Conservation (phyloP, 2,113 vertebrate genomes). For the Pomatostomus ruficeps region DNA sequence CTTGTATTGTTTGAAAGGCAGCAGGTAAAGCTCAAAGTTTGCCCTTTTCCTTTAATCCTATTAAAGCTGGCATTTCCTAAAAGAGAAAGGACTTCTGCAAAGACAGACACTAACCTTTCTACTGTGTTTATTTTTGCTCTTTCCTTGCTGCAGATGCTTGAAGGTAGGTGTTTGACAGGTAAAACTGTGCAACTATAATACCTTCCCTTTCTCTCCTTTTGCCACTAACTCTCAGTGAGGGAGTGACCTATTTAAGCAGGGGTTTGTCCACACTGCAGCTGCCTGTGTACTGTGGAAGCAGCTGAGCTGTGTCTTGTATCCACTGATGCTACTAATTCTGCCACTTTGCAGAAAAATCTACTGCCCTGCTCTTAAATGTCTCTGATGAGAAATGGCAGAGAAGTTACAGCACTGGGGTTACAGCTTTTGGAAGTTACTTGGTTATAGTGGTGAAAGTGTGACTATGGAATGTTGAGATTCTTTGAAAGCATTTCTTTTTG, state of each 20-base stretch:
- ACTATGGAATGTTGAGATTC: background rate
- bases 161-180: conserved; percentile 53
- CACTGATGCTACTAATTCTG: background rate
- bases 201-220: background rate
- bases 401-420: background rate
- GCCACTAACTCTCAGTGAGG: background rate
- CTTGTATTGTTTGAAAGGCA: background rate
- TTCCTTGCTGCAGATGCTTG: conserved; percentile 40
- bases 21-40: background rate
- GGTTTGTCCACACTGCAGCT: background rate
- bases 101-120: conserved; percentile 32
- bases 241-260: background rate
- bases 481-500: background rate
- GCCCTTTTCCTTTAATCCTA: background rate
- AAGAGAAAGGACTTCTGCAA: background rate
- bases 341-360: background rate
- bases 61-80: background rate
- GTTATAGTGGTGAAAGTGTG: background rate
- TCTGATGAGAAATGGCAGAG: background rate
- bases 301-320: background rate
- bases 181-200: background rate
- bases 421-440: background rate
- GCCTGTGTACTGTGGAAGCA: background rate
- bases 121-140: background rate
- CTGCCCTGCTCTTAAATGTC: background rate